phyloP scores from a whole-genome alignment of 2,888 invertebrate genomes.

The Sipha maydis region DNA sequence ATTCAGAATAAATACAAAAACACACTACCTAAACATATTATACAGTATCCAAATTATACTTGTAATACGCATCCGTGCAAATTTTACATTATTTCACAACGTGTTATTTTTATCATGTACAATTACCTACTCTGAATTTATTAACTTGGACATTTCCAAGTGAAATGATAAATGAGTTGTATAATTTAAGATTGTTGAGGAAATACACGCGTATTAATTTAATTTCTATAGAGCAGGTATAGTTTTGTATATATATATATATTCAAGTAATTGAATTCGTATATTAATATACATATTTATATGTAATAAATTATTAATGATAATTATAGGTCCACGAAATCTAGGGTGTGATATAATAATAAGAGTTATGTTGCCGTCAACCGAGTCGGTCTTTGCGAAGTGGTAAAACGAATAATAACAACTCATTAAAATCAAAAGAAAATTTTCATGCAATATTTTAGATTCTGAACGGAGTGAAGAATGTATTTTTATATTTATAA shows the following conservation, averaged over 20 bases:
- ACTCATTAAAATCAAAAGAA: background rate
- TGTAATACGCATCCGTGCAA: background rate
- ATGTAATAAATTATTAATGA: conserved; percentile 22
- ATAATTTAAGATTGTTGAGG: conserved; percentile 6
- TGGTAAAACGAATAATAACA: background rate
- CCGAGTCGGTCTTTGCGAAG: background rate
- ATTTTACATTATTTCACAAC: background rate
- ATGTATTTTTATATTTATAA: background rate
- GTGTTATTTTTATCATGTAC: conserved; percentile 19
- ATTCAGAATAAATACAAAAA: background rate
- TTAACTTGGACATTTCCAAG: background rate
- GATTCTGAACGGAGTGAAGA: no score
- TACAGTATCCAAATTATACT: background rate
- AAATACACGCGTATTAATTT: background rate
- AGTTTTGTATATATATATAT: background rate
- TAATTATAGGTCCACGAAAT: background rate
- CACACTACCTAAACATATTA: background rate
- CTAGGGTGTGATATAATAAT: background rate
- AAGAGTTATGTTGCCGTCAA: background rate
- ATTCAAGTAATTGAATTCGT: no score
- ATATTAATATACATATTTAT: background rate
- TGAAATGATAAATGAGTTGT: conserved; percentile 4
- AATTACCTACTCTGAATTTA: background rate
- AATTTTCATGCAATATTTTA: background rate
- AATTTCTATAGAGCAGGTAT: background rate